Conservation (phyloP, 2,113 vertebrate species). For the Cyprinodon tularosa region DNA sequence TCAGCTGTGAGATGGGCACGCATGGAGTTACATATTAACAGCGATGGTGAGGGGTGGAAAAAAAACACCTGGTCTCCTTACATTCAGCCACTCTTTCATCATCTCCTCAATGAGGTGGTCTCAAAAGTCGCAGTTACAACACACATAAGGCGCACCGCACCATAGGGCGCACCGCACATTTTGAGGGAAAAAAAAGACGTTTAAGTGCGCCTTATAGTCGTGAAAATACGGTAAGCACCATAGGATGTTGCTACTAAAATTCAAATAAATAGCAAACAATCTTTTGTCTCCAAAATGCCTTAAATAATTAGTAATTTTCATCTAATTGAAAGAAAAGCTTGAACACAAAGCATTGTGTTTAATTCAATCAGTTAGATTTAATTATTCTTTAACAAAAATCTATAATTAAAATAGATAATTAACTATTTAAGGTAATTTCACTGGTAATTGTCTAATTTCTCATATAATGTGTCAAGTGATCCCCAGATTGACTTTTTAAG, state of each 20-base stretch:
- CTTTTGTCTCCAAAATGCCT: constrained; percentile 30
- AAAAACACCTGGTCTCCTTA: too few relatives aligned
- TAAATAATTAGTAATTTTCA: constrained; percentile 56
- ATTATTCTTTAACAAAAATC: constrained; percentile 54
- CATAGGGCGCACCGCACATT: too few relatives aligned
- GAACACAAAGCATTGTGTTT: constrained; percentile 37
- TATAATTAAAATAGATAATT: constrained; percentile 72
- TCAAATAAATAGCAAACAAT: constrained; percentile 14
- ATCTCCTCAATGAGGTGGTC: too few relatives aligned
- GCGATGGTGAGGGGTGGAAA: too few relatives aligned
- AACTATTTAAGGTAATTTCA: constrained; percentile 53
- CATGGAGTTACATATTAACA: too few relatives aligned
- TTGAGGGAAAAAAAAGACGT: too few relatives aligned
- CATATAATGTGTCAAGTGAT: constrained; percentile 55
- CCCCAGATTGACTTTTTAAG: constrained; percentile 64
- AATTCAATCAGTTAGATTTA: constrained; percentile 68
- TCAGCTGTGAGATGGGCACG: too few relatives aligned
- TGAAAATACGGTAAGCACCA: too few relatives aligned
- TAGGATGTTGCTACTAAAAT: neutral
- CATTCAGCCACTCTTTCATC: too few relatives aligned
- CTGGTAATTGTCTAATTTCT: constrained; percentile 66
- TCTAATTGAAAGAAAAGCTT: constrained; percentile 61
- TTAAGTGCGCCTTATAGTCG: too few relatives aligned
- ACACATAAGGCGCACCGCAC: too few relatives aligned
- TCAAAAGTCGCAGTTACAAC: too few relatives aligned